Percentiles rank a stretch among this genome's conserved stretches.
phyloP scores from a whole-genome alignment of 2,888 invertebrate species.

The Sthenelais limicola region DNA sequence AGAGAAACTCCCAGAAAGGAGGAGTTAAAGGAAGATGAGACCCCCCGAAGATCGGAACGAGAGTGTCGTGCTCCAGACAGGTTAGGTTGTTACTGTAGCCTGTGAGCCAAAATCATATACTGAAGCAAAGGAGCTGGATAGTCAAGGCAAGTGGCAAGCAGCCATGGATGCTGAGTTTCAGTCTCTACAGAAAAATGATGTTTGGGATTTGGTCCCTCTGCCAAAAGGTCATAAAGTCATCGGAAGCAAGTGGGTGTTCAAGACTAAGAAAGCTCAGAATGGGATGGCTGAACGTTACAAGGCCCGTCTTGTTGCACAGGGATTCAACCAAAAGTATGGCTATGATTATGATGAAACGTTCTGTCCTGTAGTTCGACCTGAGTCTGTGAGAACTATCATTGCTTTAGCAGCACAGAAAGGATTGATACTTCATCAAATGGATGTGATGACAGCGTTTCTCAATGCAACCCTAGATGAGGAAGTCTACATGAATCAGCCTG shows the following conservation, averaged over 20 bases:
- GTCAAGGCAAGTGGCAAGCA: slow-evolving; percentile 6
- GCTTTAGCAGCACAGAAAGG: slow-evolving; percentile 43
- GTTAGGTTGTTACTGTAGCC: no score
- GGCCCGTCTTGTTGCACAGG: slow-evolving; percentile 53
- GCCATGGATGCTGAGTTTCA: slow-evolving; percentile 16
- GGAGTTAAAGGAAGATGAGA: no score
- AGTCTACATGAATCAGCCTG: slow-evolving; percentile 53
- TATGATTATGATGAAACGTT: slow-evolving; percentile 55
- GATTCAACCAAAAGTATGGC: slow-evolving; percentile 50
- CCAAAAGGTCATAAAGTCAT: slow-evolving; percentile 46
- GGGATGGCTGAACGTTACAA: slow-evolving; percentile 52
- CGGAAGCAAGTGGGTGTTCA: slow-evolving; percentile 54
- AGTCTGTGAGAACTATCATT: slow-evolving; percentile 49
- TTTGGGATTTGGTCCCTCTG: slow-evolving; percentile 48
- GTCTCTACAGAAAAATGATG: slow-evolving; percentile 48
- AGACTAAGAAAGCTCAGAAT: slow-evolving; percentile 47
- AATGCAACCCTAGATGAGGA: slow-evolving; percentile 52
- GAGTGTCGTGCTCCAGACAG: slow-evolving; percentile 14
- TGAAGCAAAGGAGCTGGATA: background rate
- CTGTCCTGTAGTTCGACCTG: slow-evolving; percentile 49
- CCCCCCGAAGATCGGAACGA: background rate
- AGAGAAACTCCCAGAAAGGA: no score
- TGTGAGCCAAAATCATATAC: slow-evolving; percentile 16
- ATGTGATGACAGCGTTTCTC: slow-evolving; percentile 53
- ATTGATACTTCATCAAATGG: slow-evolving; percentile 50